Conservation (phyloP, 1,140 invertebrate genomes). For the Neodiprion fabricii region DNA sequence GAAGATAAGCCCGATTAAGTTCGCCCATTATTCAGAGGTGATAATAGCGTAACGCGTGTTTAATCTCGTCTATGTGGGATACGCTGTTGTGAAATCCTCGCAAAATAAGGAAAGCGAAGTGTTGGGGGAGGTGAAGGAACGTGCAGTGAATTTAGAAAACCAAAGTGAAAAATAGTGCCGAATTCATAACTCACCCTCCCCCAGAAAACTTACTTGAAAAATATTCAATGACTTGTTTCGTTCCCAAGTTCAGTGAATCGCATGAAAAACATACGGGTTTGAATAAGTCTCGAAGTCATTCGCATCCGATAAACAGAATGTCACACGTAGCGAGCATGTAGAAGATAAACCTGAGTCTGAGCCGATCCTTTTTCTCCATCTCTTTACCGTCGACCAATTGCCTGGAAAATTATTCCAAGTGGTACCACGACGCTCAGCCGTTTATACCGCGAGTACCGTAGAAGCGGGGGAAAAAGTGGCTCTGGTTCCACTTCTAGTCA, state of each 20-base stretch:
- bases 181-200: no score
- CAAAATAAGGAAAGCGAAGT: no score
- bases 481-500: conserved; percentile 4
- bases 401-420: conserved; percentile 3
- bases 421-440: not conserved
- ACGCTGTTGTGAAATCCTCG: no score
- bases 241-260: no score
- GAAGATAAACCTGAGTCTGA: not conserved
- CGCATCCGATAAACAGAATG: conserved; percentile 1
- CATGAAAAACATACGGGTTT: not conserved
- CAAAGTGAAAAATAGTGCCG: no score
- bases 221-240: no score
- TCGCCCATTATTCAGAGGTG: conserved; percentile 7
- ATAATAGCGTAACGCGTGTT: conserved; percentile 10
- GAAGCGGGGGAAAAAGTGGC: not conserved
- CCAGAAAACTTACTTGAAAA: no score
- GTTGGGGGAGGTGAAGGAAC: no score
- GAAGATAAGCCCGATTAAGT: conserved; percentile 12
- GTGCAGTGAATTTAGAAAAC: no score
- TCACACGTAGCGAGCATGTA: not conserved
- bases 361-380: not conserved
- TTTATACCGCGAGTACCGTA: not conserved
- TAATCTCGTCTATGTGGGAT: not conserved
- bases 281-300: not conserved
- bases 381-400: not conserved